Percentiles rank a stretch among this genome's conserved stretches.
These are phyloP conservation scores for Tromatobia lineatoria DNA, from an alignment of 2,888 invertebrate genomes.

Conservation along the genomic window DNA sequence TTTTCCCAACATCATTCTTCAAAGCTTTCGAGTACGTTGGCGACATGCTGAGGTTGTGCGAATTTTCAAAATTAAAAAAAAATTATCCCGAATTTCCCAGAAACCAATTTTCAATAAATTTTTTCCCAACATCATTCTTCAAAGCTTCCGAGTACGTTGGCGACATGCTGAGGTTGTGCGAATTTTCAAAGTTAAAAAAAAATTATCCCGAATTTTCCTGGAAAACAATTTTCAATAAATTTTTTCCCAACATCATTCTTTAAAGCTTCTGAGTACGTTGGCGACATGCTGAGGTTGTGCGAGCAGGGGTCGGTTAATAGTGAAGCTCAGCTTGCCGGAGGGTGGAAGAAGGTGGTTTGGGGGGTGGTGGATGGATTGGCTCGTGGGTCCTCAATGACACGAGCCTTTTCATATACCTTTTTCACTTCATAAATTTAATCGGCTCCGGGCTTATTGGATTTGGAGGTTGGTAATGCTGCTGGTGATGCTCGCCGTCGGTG, in stretches of 20 bases:
- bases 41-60: too few relatives aligned
- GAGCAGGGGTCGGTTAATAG: conserved; percentile 14
- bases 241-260: conserved; percentile 4
- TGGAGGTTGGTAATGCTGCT: conserved; percentile 71
- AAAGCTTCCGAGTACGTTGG: too few relatives aligned
- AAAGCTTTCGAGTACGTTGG: too few relatives aligned
- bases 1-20: too few relatives aligned
- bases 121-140: too few relatives aligned
- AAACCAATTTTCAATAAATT: too few relatives aligned
- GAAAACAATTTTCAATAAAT: conserved; percentile 11
- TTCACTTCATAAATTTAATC: conserved; percentile 84
- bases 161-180: too few relatives aligned
- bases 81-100: too few relatives aligned
- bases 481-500: conserved; percentile 44
- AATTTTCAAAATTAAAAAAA: too few relatives aligned
- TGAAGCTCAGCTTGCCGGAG: background rate
- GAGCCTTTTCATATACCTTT: conserved; percentile 78
- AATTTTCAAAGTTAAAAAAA: background rate
- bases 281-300: conserved; percentile 19
- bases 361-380: conserved; percentile 49
- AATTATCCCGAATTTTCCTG: background rate
- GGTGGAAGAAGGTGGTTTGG: background rate
- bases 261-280: conserved; percentile 10
- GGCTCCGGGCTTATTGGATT: conserved; percentile 83
- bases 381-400: conserved; percentile 69